These are phyloP conservation scores for Lobophora halterata DNA, from an alignment of 2,888 invertebrate species.

Conservation along the genomic window DNA sequence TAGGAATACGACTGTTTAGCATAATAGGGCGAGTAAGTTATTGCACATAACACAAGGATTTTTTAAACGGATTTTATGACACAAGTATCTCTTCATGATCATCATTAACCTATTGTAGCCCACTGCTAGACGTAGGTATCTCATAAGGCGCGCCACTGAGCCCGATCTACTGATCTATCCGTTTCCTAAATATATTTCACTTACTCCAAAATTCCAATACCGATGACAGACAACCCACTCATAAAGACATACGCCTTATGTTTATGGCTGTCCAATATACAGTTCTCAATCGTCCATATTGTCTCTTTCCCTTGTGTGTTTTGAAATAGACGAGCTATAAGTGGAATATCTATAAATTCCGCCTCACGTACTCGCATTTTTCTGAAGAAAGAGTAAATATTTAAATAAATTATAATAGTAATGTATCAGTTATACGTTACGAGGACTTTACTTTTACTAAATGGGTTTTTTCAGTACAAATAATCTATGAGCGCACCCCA, in stretches of 20 bases:
- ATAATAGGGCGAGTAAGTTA: no score
- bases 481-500: no score
- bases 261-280: slow-evolving; percentile 40
- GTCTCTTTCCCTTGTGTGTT: slow-evolving; percentile 54
- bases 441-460: no score
- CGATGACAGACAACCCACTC: slow-evolving; percentile 51
- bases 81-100: no score
- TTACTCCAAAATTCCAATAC: slow-evolving; percentile 64
- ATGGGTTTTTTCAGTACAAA: no score
- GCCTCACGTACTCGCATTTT: slow-evolving; percentile 63
- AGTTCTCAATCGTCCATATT: slow-evolving; percentile 53
- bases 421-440: not conserved
- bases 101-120: no score
- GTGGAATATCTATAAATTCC: slow-evolving; percentile 60
- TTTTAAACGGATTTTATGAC: no score
- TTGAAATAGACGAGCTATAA: slow-evolving; percentile 52
- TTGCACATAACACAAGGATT: no score
- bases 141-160: no score
- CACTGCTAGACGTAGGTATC: no score
- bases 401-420: not conserved
- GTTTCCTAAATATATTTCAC: slow-evolving; percentile 31
- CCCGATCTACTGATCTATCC: no score
- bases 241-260: slow-evolving; percentile 55
- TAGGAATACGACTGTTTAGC: no score
- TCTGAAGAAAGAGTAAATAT: slow-evolving; percentile 32